Percentiles rank a stretch among this genome's conserved stretches.
These are phyloP conservation scores for Ladona fulva DNA, from an alignment of 1,140 invertebrate genomes.

Conservation along the genomic window DNA sequence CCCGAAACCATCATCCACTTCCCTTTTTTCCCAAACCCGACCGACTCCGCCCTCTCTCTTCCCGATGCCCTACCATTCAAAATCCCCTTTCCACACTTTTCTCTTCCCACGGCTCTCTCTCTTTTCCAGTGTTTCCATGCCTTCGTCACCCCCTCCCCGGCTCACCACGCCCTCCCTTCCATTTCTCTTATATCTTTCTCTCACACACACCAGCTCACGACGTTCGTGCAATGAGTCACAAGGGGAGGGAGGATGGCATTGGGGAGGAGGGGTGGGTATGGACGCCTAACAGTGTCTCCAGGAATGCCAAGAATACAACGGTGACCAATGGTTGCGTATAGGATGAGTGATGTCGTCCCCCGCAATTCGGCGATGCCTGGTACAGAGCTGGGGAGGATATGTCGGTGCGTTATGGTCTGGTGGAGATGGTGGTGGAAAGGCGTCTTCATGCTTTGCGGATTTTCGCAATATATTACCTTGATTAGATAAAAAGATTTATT, in stretches of 20 bases:
- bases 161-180: neutral
- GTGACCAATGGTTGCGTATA: neutral
- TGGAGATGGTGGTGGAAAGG: neutral
- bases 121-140: neutral
- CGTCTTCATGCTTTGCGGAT: too few relatives aligned
- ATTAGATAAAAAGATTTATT: too few relatives aligned
- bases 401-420: constrained; percentile 1
- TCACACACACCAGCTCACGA: neutral
- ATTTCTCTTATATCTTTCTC: neutral
- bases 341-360: neutral
- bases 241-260: neutral
- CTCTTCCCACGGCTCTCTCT: neutral
- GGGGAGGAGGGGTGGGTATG: neutral
- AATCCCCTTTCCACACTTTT: neutral
- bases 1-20: neutral
- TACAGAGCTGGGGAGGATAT: neutral
- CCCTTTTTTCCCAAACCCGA: neutral
- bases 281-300: neutral
- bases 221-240: constrained; percentile 3
- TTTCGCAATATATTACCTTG: too few relatives aligned
- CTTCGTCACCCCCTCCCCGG: neutral
- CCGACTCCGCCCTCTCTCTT: neutral
- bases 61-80: neutral
- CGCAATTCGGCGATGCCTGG: neutral
- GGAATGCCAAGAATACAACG: neutral